Conservation (phyloP, 2,113 vertebrate species). For the Chionis minor region DNA sequence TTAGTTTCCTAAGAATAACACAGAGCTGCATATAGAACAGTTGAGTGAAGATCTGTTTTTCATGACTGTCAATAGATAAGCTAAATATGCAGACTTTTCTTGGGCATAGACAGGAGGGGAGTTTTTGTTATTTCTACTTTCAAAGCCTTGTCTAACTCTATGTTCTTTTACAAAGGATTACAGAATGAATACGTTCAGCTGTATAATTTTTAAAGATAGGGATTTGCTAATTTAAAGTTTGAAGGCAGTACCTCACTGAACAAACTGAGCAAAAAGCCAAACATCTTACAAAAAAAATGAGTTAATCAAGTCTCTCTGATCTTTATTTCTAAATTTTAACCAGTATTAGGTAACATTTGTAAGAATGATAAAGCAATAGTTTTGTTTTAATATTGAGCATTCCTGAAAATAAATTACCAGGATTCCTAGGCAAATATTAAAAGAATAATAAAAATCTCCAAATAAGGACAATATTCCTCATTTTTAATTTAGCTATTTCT, state of each 20-base stretch:
- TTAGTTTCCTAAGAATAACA: not conserved
- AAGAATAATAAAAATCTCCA: not conserved
- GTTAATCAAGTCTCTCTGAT: not conserved
- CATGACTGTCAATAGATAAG: not conserved
- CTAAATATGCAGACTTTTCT: not conserved
- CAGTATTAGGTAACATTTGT: not conserved
- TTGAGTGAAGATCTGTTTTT: not conserved
- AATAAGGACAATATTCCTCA: not conserved
- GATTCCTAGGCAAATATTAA: not conserved
- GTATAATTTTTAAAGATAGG: not conserved
- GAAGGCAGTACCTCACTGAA: not conserved
- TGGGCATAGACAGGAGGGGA: not conserved
- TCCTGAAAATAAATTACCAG: not conserved
- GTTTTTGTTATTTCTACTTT: not conserved
- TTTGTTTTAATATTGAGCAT: not conserved
- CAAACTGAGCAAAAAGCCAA: not conserved
- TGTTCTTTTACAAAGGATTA: not conserved
- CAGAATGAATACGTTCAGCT: not conserved
- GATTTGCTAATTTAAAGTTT: not conserved
- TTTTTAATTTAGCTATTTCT: not conserved
- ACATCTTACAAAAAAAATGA: not conserved
- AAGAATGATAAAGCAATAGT: not conserved
- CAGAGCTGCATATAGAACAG: not conserved
- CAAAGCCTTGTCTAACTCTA: not conserved
- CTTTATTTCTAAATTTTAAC: not conserved